phyloP scores from a whole-genome alignment of 2,888 invertebrate species.

The Smittia sp. region DNA sequence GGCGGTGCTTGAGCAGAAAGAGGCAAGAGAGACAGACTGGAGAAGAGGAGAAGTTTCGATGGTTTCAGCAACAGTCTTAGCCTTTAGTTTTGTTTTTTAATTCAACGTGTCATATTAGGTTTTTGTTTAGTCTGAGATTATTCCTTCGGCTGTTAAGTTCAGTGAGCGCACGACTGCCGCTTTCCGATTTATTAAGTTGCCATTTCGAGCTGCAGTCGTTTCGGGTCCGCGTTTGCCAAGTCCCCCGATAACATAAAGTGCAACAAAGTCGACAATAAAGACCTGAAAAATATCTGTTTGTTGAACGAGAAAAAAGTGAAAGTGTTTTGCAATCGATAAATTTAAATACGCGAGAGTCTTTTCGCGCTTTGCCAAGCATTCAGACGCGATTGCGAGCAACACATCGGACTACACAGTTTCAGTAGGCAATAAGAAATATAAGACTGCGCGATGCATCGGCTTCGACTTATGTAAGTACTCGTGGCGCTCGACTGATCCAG shows the following conservation, averaged over 20 bases:
- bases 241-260: too few species aligned
- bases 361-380: neutral
- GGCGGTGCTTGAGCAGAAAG: neutral
- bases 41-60: constrained; percentile 20
- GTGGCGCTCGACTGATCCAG: neutral
- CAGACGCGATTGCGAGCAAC: neutral
- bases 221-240: too few species aligned
- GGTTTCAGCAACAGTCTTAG: constrained; percentile 8
- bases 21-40: neutral
- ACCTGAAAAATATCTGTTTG: neutral
- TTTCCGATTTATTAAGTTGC: neutral
- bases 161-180: neutral
- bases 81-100: constrained; percentile 18
- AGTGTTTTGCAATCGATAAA: constrained; percentile 36
- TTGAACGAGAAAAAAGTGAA: constrained; percentile 27
- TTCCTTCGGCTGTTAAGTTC: constrained; percentile 32
- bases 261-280: too few species aligned
- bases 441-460: constrained; percentile 28
- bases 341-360: constrained; percentile 32
- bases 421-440: neutral
- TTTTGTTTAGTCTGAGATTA: constrained; percentile 32
- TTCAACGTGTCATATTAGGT: constrained; percentile 39
- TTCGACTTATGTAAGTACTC: constrained; percentile 36
- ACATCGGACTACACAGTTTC: neutral
- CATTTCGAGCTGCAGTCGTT: neutral